Base-by-base conservation (phyloP, 2,113 vertebrate species). In the Bostrychus sinensis region DNA sequence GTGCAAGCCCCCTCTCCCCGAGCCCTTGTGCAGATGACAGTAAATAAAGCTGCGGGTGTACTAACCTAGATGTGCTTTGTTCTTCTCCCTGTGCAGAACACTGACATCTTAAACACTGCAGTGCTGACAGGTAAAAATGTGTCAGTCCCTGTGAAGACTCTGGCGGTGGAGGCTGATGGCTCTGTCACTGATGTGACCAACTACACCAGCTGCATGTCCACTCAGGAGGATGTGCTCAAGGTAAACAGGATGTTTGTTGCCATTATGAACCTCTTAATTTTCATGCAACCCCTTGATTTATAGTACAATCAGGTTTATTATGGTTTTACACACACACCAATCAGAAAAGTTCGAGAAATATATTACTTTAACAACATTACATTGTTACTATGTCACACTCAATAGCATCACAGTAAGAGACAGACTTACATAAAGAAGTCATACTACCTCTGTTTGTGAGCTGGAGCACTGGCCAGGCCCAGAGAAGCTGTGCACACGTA, bases 71-170 rank as follows among this genome's bases (percentile, higher is more conserved):
- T 1, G 41, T 48, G 26, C 5, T 39, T 34, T 56, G 12, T 19
- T 4, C 3, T 23, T 46, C 66, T 83, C 51, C 59, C 13, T 30
- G 2, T 56, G 0, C 89, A 99, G 97, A 93, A 93, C 75, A 88
- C 87, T 0, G 95, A 96, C 59, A 83, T 99, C 11, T 86, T 99
- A 70, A 98, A 98, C 70, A 98, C 96, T 0, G 97, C 96, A 0
- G 87, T 96, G 20, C 92, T 98, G 53, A 98, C 95, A 0, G 96
- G 95, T 5, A 94, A 90, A 81, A 92, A 77, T 0, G 94, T 98
- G 28, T 90, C 92, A 0, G 79, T 95, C 45, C 95, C 94, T 0
- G 57, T 98, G 66, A 94, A 77, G 78, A 93, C 93, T 65, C 86
- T 99, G 50, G 94, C 94, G 0, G 91, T 99, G 61, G 95, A 95